Evolutionary conservation across 2,888 invertebrate genomes (phyloP), one percentile per base, ranked within the genome.

Genomic region (Cryptops parisi): DNA sequence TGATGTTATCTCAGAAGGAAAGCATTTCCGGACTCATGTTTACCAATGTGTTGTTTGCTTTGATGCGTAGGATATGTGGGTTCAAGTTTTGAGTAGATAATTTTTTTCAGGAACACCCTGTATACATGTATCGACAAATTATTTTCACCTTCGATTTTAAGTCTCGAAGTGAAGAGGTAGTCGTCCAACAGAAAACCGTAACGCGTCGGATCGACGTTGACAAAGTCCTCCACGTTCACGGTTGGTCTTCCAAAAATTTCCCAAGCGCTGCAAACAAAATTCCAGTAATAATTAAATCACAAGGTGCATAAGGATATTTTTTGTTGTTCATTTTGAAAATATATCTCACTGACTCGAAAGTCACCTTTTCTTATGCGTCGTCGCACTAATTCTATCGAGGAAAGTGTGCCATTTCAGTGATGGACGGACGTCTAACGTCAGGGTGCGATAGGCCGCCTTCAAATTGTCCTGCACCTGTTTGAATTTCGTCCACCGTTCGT

Each of bases 111-210:
- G n/a, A n/a, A n/a, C n/a, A n/a, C n/a, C n/a, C n/a, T n/a, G n/a
- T n/a, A n/a, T n/a, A n/a, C n/a, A n/a, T n/a, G n/a, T n/a, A n/a
- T n/a, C n/a, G n/a, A n/a, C n/a, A n/a, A n/a, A n/a, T n/a, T n/a
- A n/a, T n/a, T n/a, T n/a, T n/a, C n/a, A n/a, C n/a, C 45, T 23
- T 46, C 46, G 15, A 46, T 46, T 23, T 46, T 46, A 2, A 46
- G 15, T 46, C 46, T 5, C 5, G 46, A 17, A 6, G 46, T 25
- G 5, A 46, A 23, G 15, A 9, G 22, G 24, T 6, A 15, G 24
- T 23, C 24, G 6, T 46, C 24, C 3, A n/a, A 2, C 24, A 46
- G n/a, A 46, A 46, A 46, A 24, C 46, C 24, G n/a, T 46, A 46
- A 12, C 25, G 22, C 15, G 22, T 9, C 2, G 24, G 21, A 21